Evolutionary conservation across 1,140 invertebrate species (phyloP).

Genomic region (Drosophila littoralis): DNA sequence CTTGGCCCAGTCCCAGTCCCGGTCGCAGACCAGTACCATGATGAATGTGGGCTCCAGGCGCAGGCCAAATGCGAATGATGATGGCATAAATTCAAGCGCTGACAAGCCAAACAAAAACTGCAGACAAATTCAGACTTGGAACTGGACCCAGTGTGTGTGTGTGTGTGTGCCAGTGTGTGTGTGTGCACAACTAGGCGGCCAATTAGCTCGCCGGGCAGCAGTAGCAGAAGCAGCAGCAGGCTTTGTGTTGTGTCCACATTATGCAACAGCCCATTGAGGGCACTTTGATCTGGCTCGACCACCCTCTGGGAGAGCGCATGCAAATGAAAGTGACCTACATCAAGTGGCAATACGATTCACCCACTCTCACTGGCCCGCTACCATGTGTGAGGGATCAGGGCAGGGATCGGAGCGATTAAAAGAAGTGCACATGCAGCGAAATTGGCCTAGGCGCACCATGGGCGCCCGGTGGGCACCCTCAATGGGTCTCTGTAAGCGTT

Average conservation of each 20-base stretch:
- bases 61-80: constrained; percentile 50
- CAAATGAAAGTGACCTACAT: constrained; percentile 81
- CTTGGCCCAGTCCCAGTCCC: background rate
- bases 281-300: constrained; percentile 68
- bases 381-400: constrained; percentile 31
- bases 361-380: constrained; percentile 2
- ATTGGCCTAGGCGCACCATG: constrained; percentile 39
- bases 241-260: constrained; percentile 74
- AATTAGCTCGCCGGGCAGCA: constrained; percentile 47
- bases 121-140: constrained; percentile 23
- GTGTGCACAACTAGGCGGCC: constrained; percentile 11
- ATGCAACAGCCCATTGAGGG: constrained; percentile 66
- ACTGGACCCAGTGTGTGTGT: background rate
- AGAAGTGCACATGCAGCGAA: constrained; percentile 39
- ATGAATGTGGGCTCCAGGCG: constrained; percentile 71
- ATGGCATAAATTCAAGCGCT: constrained; percentile 61
- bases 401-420: background rate
- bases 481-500: constrained; percentile 24
- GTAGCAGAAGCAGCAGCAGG: background rate
- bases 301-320: constrained; percentile 53
- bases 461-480: constrained; percentile 25
- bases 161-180: constrained; percentile 9
- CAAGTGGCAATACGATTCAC: constrained; percentile 67
- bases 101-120: constrained; percentile 25
- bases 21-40: constrained; percentile 32